Conservation (phyloP, 1,140 invertebrate genomes). For the Elymnias hypermnestra region DNA sequence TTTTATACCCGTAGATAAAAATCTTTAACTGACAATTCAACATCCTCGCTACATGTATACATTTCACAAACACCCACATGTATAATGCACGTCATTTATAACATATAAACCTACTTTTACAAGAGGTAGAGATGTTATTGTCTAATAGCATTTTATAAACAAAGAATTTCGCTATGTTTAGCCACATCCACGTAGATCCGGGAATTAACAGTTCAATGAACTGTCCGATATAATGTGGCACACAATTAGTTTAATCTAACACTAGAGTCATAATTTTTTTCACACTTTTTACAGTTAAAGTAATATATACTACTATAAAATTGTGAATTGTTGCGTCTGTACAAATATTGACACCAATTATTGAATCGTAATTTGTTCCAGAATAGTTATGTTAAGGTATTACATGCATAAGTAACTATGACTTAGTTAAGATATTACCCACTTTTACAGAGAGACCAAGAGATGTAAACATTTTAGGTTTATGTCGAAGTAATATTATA, state of each 20-base stretch:
- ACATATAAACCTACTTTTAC: not conserved
- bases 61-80: slow-evolving; percentile 10
- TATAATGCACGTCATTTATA: slow-evolving; percentile 13
- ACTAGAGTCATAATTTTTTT: no score
- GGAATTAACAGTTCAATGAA: slow-evolving; percentile 41
- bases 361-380: no score
- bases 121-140: slow-evolving; percentile 15
- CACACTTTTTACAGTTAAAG: no score
- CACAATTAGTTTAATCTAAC: slow-evolving; percentile 1
- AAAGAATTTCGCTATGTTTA: slow-evolving; percentile 29
- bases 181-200: slow-evolving; percentile 33
- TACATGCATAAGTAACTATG: no score
- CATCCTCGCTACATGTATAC: slow-evolving; percentile 1
- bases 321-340: no score
- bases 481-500: no score
- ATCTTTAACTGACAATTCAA: slow-evolving; percentile 15
- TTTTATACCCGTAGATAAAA: slow-evolving; percentile 17
- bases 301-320: no score
- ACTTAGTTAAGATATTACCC: no score
- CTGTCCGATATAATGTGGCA: slow-evolving; percentile 15
- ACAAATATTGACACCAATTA: no score
- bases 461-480: no score
- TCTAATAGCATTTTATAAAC: slow-evolving; percentile 26
- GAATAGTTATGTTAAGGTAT: no score
- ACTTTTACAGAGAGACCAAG: no score